Evolutionary conservation across 2,797 vertebrate genomes (phyloP), one percentile per base, ranked within the genome.

Genomic region (Pseudopleuronectes americanus): DNA sequence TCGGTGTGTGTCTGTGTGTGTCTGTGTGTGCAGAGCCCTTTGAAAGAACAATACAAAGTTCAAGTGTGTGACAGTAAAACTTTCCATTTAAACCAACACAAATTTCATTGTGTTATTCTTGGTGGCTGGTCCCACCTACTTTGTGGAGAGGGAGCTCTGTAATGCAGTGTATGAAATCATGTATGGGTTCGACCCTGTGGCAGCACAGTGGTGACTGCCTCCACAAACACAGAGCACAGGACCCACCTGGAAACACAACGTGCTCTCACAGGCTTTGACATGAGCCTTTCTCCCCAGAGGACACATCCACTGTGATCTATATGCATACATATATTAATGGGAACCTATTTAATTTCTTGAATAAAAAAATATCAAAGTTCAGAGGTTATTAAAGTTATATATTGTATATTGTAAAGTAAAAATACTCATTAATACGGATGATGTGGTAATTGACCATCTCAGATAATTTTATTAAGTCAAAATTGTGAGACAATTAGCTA

Each of bases 51-150:
- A 88, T 75, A 60, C 72, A 68, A 13, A 76, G 71, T 61, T 76
- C 57, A 83, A 66, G 76, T 67, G 62, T 43, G 71, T 77, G 65
- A 86, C 76, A 57, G 69, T 71, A 49, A 83, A 87, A 88, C 83
- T 85, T 87, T 87, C 88, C 87, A 84, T 84, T 84, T 41, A 84
- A 88, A 82, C 75, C 79, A 68, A 77, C 78, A 69, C 58, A 64
- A 57, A 81, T 77, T 80, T 71, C 36, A 41, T 49, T 77, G 52
- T 85, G 85, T 89, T 84, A 52, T 87, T 85, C 57, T 84, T 86
- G 80, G 88, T 84, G 75, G 68, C 68, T n/a, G 12, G 57, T 68
- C 67, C 82, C 76, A 67, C 76, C 79, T 75, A 74, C 53, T 83
- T 48, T 67, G 81, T 8, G 67, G 80, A 69, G 58, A 80, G 64